Evolutionary conservation across 1,140 invertebrate genomes (phyloP), one percentile per base, ranked within the genome.

Genomic region (Dinothrombium tinctorium): DNA sequence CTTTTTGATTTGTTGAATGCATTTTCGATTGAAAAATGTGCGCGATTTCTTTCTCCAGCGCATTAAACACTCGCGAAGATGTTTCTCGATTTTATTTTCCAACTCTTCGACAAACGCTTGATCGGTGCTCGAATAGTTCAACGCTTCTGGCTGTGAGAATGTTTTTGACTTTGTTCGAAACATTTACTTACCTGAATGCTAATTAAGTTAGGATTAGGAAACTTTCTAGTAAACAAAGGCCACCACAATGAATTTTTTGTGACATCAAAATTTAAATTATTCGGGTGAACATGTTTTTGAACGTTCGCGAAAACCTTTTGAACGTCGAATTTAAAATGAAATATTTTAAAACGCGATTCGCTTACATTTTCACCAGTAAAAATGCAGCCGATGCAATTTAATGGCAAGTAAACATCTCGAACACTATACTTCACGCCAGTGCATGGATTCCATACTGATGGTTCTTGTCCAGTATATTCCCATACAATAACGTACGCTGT

Each of bases 241-340:
- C 64, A 58, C 78, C 78, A 83, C 43, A 69, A 64, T 12, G 65
- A 62, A 12, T 63, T 63, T n/a, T 60, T 57, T 11, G 51, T 59
- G 2, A 80, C 56, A 51, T 79, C 68, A 53, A 75, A 78, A 29
- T 63, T 65, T 11, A 75, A 67, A 50, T 69, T 63, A 44, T 67
- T 65, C 23, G 76, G 71, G 23, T 73, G 64, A 29, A 69, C 67
- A 43, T 71, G 68, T 11, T 61, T 54, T 52, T 82, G 77, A 21
- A 74, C 62, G 53, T 82, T 83, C 8, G 66, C 68, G 71, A 72
- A 79, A 47, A 73, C 65, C 69, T 72, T 50, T n/a, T 42, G 6
- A 47, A 36, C 33, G 22, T 5, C 12, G 7, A 5, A 12, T 11
- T 22, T 31, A 43, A 31, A 46, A 46, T 9, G 15, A n/a, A 47